Evolutionary conservation across 2,797 vertebrate genomes (phyloP), one percentile per base, ranked within the genome.

Genomic region (Dicrostonyx torquatus): DNA sequence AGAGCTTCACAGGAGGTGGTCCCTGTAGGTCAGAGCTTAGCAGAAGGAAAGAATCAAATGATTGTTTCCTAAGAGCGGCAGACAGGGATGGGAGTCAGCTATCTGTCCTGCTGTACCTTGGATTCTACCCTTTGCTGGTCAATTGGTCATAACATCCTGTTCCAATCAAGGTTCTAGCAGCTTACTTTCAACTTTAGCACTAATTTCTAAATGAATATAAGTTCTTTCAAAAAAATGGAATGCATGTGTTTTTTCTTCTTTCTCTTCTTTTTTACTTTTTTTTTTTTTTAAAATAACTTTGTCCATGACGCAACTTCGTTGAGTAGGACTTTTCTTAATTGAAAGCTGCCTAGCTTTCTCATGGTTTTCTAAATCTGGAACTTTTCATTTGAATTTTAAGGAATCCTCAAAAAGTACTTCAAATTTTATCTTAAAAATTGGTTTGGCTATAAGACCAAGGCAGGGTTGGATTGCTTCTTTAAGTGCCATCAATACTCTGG

Each of bases 21-120:
- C 37, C 29, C 83, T 93, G 72, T 89, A 97, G 97, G 92, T 89
- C 87, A 94, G 86, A 97, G 75, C 18, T 70, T 40, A 68, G 82
- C 94, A 94, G 96, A 97, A 95, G 95, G 93, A 97, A 96, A 90
- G 78, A 93, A 97, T 95, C 95, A 97, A 95, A 95, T n/a, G 94
- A 50, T 45, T 4, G 0, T 87, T 96, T 93, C 85, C 90, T 96
- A 58, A 92, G 94, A 96, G 58, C 50, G 87, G 72, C 89, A 72
- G 96, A 40, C 29, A 2, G 37, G 55, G 24, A 15, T 89, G 87
- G 79, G 92, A 90, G 83, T 76, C 90, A 87, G 31, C 22, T 34
- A 2, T 70, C 53, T 68, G 90, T 77, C 43, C 78, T 50, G 34
- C 5, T 60, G 62, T 31, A 20, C 53, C 92, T 84, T 26, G 68